A percentile compares a stretch with the other conserved stretches of the same genome.
These are phyloP conservation scores for Neofelis nebulosa DNA, from an alignment of 2,113 vertebrate genomes.

Conservation along the genomic window DNA sequence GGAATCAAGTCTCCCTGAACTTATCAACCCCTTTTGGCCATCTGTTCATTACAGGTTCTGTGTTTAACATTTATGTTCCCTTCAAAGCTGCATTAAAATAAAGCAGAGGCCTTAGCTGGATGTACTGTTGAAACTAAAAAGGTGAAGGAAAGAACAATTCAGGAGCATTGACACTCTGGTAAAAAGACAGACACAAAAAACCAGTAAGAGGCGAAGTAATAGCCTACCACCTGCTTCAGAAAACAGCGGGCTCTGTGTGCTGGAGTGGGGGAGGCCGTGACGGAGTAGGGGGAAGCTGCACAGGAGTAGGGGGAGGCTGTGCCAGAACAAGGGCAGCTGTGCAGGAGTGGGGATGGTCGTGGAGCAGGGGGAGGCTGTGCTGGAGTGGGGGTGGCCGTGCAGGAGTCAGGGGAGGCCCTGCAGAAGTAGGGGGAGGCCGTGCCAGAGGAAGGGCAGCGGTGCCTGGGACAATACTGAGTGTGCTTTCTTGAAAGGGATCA, in stretches of 20 bases:
- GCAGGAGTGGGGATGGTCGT: no score
- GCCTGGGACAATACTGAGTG: background rate
- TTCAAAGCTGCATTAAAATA: slow-evolving; percentile 1
- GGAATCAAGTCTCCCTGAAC: background rate
- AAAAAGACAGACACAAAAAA: background rate
- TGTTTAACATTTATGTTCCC: background rate
- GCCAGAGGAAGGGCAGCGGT: no score
- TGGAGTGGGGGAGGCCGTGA: no score
- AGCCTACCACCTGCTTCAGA: background rate
- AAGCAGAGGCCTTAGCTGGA: background rate
- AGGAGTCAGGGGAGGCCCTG: no score
- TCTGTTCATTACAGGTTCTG: background rate
- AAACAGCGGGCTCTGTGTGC: background rate
- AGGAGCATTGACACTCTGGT: background rate
- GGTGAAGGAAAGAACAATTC: background rate
- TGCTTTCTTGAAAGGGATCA: background rate
- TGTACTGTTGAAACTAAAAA: background rate
- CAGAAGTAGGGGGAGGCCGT: no score
- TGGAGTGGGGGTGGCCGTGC: no score
- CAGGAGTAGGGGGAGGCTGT: no score
- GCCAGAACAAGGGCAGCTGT: no score
- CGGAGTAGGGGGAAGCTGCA: no score
- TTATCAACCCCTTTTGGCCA: background rate
- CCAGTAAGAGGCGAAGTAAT: background rate
- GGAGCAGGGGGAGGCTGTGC: no score